A percentile compares a stretch with the other conserved stretches of the same genome.
These are phyloP conservation scores for Zelostemma sp. DNA, from an alignment of 1,140 invertebrate genomes.

Conservation along the genomic window DNA sequence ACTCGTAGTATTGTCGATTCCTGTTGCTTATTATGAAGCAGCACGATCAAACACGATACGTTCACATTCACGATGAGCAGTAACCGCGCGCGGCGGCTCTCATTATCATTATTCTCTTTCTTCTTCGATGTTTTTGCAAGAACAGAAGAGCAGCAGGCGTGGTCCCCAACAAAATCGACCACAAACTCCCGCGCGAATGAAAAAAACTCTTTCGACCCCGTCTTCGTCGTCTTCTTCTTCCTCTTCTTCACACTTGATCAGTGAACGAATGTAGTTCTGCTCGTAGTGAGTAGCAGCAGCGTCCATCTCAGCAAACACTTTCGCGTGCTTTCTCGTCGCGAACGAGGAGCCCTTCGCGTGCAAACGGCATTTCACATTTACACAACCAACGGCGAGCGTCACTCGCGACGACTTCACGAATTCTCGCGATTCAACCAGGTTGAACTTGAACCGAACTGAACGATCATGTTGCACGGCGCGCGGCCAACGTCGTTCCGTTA, in stretches of 20 bases:
- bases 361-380: conserved; percentile 19
- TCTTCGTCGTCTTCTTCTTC: no score
- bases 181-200: neutral
- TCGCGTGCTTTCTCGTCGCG: conserved; percentile 15
- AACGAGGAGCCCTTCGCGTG: conserved; percentile 18
- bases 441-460: no score
- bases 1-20: no score
- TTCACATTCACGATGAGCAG: no score
- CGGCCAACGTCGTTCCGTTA: neutral
- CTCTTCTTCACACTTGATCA: conserved; percentile 50
- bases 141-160: no score
- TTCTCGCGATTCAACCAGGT: no score
- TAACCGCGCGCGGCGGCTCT: no score
- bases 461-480: conserved; percentile 4
- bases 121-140: conserved; percentile 28
- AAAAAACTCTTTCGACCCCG: no score
- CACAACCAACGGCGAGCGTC: conserved; percentile 31
- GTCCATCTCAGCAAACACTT: conserved; percentile 48
- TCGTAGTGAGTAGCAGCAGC: no score
- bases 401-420: conserved; percentile 34
- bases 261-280: conserved; percentile 42
- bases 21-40: no score
- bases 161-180: neutral
- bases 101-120: no score
- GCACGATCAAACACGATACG: no score